Percentiles rank a stretch among this genome's conserved stretches.
Conservation (phyloP, 2,797 vertebrate genomes). For the Lepus oiostolus region DNA sequence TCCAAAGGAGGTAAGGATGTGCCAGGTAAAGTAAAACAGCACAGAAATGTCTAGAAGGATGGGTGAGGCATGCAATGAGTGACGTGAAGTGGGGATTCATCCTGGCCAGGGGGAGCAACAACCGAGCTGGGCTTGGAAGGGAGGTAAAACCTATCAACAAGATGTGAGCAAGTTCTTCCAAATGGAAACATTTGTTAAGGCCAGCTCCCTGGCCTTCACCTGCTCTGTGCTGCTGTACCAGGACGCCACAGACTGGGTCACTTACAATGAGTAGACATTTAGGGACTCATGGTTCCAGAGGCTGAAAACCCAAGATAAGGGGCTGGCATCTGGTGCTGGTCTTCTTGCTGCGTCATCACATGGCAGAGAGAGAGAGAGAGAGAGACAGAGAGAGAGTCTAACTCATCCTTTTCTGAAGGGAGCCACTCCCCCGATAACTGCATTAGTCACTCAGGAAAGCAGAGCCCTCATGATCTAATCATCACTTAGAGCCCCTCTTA, state of each 20-base stretch:
- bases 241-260: background rate
- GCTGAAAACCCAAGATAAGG: background rate
- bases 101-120: background rate
- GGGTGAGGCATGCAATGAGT: background rate
- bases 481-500: background rate
- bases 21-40: background rate
- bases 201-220: background rate
- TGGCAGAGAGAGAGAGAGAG: background rate
- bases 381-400: background rate
- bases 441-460: background rate
- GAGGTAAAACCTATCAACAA: background rate
- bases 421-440: background rate
- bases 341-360: background rate
- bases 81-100: background rate
- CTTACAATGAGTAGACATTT: background rate
- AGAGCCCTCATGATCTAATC: background rate
- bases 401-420: background rate
- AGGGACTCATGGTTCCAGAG: background rate
- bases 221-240: background rate
- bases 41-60: background rate
- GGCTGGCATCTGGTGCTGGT: too few species aligned
- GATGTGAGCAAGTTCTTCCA: background rate
- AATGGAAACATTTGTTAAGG: constrained; percentile 1
- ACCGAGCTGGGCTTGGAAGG: background rate
- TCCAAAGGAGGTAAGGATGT: background rate